Base-by-base conservation (phyloP, 2,113 vertebrate genomes). In the Recurvirostra avosetta region DNA sequence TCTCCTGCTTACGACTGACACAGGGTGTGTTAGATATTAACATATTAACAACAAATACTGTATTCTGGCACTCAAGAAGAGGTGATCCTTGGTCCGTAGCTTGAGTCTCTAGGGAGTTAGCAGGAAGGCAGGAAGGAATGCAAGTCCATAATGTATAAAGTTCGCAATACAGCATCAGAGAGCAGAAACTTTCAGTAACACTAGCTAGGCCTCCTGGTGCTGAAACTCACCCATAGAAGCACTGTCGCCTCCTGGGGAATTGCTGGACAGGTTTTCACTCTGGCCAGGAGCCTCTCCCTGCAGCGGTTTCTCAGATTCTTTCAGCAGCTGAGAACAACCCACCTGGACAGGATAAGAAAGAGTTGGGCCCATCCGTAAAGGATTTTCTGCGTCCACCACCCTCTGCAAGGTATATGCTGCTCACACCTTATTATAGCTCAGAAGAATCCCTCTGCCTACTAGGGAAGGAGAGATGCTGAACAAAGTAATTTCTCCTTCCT, bases 291-390 rank as follows among this genome's bases (percentile, higher is more conserved):
- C 83, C 26, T 97, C 96, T 52, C 95, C 96, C 85, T 98, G 98
- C 27, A 98, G 71, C 3, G 97, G 92, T 92, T 98, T 98, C 96
- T 98, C 98, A 82, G 98, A 97, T 55, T 98, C 98, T 93, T 98
- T 98, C 59, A 98, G 82, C 63, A 98, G 95, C 95, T 98, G 98
- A 95, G 98, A 98, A 85, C 98, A 98, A 53, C 97, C 97, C 94
- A 98, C 98, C 98, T 98, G 88, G 56, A 91, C 50, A 91, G 43
- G 41, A 81, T 53, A 22, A 49, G 71, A 82, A 68, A 36, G 15
- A 59, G 22, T 3, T 75, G n/a, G 14, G 68, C 20, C n/a, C 30
- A 70, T 56, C 19, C 77, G 32, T 38, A 78, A 91, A 78, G 12
- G 52, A 78, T 63, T 77, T 32, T 30, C 38, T 36, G 27, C 21